Evolutionary conservation across 2,888 invertebrate species (phyloP).

Genomic region (Amphiduros pacificus): DNA sequence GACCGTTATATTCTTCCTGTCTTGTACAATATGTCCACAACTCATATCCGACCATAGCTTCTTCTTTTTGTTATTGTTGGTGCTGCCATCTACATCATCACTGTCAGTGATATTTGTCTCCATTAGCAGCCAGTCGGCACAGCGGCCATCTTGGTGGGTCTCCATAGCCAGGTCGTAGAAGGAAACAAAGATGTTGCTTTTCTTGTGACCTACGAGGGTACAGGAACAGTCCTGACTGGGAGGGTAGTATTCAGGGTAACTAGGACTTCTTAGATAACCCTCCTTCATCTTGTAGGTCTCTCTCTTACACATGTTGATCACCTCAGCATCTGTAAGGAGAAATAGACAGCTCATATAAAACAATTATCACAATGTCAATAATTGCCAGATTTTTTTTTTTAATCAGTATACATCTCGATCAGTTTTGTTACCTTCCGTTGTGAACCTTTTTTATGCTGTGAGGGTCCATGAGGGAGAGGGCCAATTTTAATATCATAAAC

Average conservation of each 20-base stretch:
- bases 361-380: too few relatives aligned
- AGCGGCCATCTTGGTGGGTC: background rate
- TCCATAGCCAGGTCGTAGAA: constrained; percentile 7
- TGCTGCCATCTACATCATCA: too few relatives aligned
- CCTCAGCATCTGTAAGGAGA: background rate
- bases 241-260: constrained; percentile 12
- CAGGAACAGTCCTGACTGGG: constrained; percentile 7
- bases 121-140: constrained; percentile 11
- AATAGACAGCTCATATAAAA: too few relatives aligned
- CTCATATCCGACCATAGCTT: constrained; percentile 7
- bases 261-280: constrained; percentile 4
- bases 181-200: background rate
- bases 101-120: too few relatives aligned
- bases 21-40: constrained; percentile 5
- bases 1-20: constrained; percentile 6
- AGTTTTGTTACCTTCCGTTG: too few relatives aligned
- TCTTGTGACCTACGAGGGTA: background rate
- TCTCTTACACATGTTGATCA: constrained; percentile 2
- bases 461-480: too few relatives aligned
- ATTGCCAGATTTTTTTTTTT: too few relatives aligned
- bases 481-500: too few relatives aligned
- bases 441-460: too few relatives aligned
- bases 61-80: background rate
- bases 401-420: too few relatives aligned
- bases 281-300: background rate